phyloP scores from a whole-genome alignment of 1,140 invertebrate genomes.

The Planococcus citri region DNA sequence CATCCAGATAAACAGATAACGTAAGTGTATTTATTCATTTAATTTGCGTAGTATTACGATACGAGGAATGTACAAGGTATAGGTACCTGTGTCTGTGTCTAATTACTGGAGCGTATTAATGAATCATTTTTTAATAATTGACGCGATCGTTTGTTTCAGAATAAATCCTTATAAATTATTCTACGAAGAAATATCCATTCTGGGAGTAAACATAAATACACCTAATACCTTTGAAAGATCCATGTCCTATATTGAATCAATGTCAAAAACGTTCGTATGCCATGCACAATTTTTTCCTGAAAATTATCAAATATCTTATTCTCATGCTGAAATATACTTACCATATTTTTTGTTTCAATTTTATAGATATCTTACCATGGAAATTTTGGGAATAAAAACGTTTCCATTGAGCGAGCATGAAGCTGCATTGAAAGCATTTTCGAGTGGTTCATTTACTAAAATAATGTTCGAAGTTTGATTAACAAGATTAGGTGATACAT shows the following conservation, averaged over 20 bases:
- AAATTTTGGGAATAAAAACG: neutral
- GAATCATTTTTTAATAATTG: neutral
- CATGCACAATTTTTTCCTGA: neutral
- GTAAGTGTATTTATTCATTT: slow-evolving; percentile 1
- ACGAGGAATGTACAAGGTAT: too few species aligned
- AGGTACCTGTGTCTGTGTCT: too few species aligned
- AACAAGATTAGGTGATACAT: too few species aligned
- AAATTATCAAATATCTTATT: neutral
- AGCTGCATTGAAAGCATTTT: neutral
- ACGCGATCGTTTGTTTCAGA: neutral
- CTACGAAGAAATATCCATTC: neutral
- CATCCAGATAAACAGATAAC: slow-evolving; percentile 31
- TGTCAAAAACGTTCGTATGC: neutral
- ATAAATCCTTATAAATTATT: neutral
- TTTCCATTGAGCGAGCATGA: neutral
- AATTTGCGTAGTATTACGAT: neutral
- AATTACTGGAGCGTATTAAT: neutral
- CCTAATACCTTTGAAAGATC: neutral
- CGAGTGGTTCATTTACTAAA: neutral
- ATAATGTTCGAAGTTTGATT: neutral
- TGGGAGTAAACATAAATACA: neutral
- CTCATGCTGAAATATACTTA: neutral
- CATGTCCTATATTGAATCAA: neutral
- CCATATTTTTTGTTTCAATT: too few species aligned
- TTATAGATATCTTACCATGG: neutral